These are phyloP conservation scores for Catharus minimus DNA, from an alignment of 2,113 vertebrate species.

Conservation along the genomic window DNA sequence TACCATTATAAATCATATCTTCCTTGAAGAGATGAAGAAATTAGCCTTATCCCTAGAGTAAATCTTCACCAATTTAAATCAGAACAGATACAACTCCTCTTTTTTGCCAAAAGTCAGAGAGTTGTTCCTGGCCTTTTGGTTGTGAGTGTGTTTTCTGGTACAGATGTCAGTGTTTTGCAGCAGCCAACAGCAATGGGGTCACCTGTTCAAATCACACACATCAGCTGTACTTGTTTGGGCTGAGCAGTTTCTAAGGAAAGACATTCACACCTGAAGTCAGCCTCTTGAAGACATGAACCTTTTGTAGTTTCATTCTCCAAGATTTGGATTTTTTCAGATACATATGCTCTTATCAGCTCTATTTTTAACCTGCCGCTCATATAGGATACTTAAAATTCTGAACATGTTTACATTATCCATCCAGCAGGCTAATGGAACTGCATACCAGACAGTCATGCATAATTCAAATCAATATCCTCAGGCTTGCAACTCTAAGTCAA, in stretches of 20 bases:
- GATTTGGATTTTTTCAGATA: constrained; percentile 73
- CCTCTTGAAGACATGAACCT: constrained; percentile 28
- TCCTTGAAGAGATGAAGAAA: background rate
- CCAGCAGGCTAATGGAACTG: constrained; percentile 79
- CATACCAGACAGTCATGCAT: constrained; percentile 83
- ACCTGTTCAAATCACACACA: background rate
- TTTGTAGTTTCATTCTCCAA: constrained; percentile 43
- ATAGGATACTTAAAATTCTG: constrained; percentile 82
- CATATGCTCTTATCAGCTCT: constrained; percentile 76
- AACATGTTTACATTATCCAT: constrained; percentile 81
- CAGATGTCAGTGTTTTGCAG: background rate
- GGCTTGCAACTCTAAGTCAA: constrained; percentile 80
- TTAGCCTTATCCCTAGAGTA: background rate
- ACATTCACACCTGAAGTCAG: constrained; percentile 43
- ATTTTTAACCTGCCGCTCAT: constrained; percentile 80
- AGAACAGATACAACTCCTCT: background rate
- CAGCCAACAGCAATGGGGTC: background rate
- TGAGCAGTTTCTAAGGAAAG: constrained; percentile 23
- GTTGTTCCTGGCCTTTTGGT: background rate
- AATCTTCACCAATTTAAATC: background rate
- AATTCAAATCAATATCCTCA: constrained; percentile 82
- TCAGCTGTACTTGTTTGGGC: background rate
- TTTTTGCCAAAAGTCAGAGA: background rate
- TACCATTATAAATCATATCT: background rate
- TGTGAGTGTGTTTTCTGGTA: background rate